Evolutionary conservation across 1,140 invertebrate species (phyloP), one percentile per base, ranked within the genome.

Genomic region (Solenopsis invicta): DNA sequence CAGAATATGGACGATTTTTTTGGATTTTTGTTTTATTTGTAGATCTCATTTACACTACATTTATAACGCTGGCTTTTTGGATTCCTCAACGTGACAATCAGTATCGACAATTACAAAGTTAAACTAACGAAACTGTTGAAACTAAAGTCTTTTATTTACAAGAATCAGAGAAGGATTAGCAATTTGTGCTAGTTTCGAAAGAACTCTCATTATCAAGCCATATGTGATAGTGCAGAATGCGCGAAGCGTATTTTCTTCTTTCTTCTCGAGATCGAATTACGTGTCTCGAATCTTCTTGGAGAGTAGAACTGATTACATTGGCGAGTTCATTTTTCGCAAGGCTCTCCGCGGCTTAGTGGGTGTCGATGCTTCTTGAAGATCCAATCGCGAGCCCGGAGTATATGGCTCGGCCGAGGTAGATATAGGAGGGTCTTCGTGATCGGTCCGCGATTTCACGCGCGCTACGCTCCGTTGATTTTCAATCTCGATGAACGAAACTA

Each of bases 211-310:
- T 67, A 74, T 56, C 80, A 59, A 61, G 13, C 29, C 54, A 71
- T 62, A 37, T 61, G 54, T 84, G 48, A 74, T 13, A n/a, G 67
- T 37, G 52, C 4, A 34, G 41, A 16, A 82, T 74, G 50, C 41
- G 54, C 69, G 69, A 75, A 61, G 13, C 56, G 69, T 56, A 75
- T 84, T 61, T 61, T 74, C 80, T 82, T 59, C 18, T 52, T 82
- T 69, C 64, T 69, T 69, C 37, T 13, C 41, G 74, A 85, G 82
- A 76, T 82, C 77, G 77, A 82, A 72, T 59, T 86, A 86, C 84
- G 75, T 62, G 66, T 82, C 37, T 71, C 4, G 66, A 62, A 71
- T 82, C 64, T 52, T 48, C 45, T 41, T 67, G 24, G 76, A 48
- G 69, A 75, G 29, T 74, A 16, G 54, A 72, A 84, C 56, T 84